Conservation (phyloP, 2,113 vertebrate genomes). For the Acanthisitta chloris region DNA sequence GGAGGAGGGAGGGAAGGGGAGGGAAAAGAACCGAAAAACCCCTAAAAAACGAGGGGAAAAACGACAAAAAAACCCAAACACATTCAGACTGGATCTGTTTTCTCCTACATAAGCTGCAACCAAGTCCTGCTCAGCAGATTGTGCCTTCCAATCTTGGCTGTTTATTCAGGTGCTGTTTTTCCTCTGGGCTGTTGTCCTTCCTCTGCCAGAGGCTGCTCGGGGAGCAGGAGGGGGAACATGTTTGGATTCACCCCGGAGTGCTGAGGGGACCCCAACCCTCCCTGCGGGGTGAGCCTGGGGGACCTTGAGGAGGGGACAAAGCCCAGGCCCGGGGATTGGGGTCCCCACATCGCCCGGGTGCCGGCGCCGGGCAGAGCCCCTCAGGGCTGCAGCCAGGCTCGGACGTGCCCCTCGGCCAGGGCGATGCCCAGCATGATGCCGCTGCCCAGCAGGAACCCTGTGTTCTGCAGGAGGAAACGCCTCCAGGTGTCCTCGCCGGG, state of each 20-base stretch:
- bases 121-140: conserved; percentile 84
- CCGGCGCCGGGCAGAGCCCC: neutral
- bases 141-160: conserved; percentile 91
- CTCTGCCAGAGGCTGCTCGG: neutral
- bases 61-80: conserved; percentile 19
- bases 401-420: conserved; percentile 75
- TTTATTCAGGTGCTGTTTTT: conserved; percentile 94
- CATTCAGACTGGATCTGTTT: conserved; percentile 84
- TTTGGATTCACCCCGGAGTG: fast-evolving
- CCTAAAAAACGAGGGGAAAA: neutral
- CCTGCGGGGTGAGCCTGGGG: neutral
- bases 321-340: neutral
- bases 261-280: neutral
- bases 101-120: conserved; percentile 84
- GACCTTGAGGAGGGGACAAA: neutral
- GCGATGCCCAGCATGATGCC: conserved; percentile 81
- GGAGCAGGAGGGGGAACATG: neutral
- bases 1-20: neutral
- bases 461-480: conserved; percentile 73
- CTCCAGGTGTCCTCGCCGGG: neutral
- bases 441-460: conserved; percentile 76
- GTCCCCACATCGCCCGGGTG: neutral
- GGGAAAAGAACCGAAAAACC: conserved; percentile 24
- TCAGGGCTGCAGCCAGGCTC: conserved; percentile 38
- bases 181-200: conserved; percentile 65